Base-by-base conservation (phyloP, 2,797 vertebrate genomes). In the Siniperca undulata region DNA sequence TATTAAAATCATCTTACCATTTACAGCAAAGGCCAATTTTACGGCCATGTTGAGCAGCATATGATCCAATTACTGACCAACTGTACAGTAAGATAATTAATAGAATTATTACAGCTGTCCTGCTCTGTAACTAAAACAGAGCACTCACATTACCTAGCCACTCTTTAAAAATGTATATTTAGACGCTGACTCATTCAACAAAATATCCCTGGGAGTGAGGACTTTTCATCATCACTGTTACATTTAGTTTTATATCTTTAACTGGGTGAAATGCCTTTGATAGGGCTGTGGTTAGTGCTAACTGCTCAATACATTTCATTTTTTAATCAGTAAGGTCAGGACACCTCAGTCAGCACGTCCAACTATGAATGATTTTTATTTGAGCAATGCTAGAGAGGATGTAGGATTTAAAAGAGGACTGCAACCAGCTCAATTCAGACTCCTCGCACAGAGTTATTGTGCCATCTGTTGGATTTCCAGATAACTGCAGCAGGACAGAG, bases 381-480 rank as follows among this genome's bases (percentile, higher is more conserved):
- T 61, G 38, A 65, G 55, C 17, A 22, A 59, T 4, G 7, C 8
- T 27, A 14, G 61, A 73, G 42, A 81, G 2, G 27, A 62, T 71
- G 42, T 0, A 53, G 13, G 30, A 17, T 30, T 52, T 58, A 46
- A 61, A 70, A 62, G 0, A 36, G 6, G 22, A 68, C 48, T 20
- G 24, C 1, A 59, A 27, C 12, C 52, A 50, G 56, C 7, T 52
- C 3, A 8, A 1, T 12, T 30, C 67, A 70, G 55, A 36, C 10
- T 67, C 1, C 34, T 8, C 14, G 36, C 56, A 48, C 34, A 56
- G 80, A 72, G 72, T 73, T 80, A 74, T 82, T 56, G 70, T 78
- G 92, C 86, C 92, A 89, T 93, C 94, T 94, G 83, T 52, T 90
- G 94, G 91, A 86, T 53, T 36, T 10, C 74, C 4, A 67, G 40